phyloP scores from a whole-genome alignment of 2,888 invertebrate genomes.

The Thyatira batis region DNA sequence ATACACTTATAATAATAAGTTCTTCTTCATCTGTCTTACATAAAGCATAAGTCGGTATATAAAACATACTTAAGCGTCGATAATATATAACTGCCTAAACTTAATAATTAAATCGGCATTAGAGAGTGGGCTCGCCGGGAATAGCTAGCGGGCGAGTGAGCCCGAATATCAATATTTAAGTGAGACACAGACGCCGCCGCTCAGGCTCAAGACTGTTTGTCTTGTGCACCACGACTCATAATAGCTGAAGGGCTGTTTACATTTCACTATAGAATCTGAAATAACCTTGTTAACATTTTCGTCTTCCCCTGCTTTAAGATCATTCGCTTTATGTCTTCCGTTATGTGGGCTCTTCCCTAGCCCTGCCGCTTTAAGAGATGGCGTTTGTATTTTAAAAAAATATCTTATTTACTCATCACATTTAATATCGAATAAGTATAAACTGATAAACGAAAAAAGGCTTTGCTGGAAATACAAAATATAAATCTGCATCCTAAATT shows the following conservation, averaged over 20 bases:
- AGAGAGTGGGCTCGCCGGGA: conserved; percentile 12
- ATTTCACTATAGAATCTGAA: conserved; percentile 63
- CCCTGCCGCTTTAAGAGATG: conserved; percentile 13
- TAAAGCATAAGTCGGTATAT: too few species aligned
- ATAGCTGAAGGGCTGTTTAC: conserved; percentile 69
- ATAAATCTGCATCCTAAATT: too few species aligned
- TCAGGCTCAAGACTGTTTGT: conserved; percentile 53
- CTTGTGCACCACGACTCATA: conserved; percentile 68
- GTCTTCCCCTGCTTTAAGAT: conserved; percentile 27
- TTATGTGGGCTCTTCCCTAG: conserved; percentile 27
- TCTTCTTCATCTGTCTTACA: too few species aligned
- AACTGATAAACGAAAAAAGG: too few species aligned
- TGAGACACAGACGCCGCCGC: conserved; percentile 50
- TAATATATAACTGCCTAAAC: conserved; percentile 14
- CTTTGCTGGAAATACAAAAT: too few species aligned
- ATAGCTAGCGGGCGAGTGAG: conserved; percentile 26
- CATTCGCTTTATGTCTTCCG: conserved; percentile 31
- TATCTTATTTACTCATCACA: too few species aligned
- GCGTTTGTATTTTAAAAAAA: not conserved
- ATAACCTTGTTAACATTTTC: conserved; percentile 68
- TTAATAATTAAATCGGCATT: conserved; percentile 36
- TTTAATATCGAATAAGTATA: too few species aligned
- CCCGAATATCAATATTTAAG: conserved; percentile 70
- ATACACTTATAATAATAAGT: too few species aligned
- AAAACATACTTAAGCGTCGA: not conserved